Evolutionary conservation across 2,888 invertebrate species (phyloP), one percentile per base, ranked within the genome.

Genomic region (Drosophila heteroneura): DNA sequence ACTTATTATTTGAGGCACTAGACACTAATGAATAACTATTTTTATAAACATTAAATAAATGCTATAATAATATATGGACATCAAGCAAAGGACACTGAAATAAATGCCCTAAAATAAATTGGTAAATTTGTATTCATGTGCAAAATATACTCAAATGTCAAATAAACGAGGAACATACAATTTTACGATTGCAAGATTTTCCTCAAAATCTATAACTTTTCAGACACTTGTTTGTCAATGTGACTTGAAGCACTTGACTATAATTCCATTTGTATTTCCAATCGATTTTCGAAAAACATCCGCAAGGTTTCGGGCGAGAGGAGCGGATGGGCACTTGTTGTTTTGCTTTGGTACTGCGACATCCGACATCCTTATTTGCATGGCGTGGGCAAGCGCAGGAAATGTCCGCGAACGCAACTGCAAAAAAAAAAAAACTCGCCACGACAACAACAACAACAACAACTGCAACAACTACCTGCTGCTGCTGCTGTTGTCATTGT

Each of bases 291-390:
- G 44, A 56, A 57, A 67, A 79, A 82, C 82, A 86, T 86, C 77
- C 86, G 83, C 28, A 30, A 41, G 35, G 51, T 49, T 33, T 35
- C 56, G 12, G 47, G 60, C 39, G 63, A 54, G 28, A 14, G 39
- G 19, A 32, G 5, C 52, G 54, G 70, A 19, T 41, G 47, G 71
- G 64, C 82, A 86, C 87, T 84, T 82, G 81, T 70, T 79, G 59
- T 70, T 63, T 66, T 77, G 70, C 70, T 74, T 74, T 59, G 60
- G 52, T n/a, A 51, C 41, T 54, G 70, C 83, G 83, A 87, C 83
- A 76, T 54, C 35, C 70, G 28, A 80, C 79, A 76, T 89, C 89
- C 85, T 85, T 86, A 89, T 87, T 87, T 87, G 83, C 85, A 77
- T 89, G 78, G 74, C 76, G 70, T 74, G 76, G 85, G 70, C 81